Base-by-base conservation (phyloP, 2,888 invertebrate species). In the Xanthorhoe designata region DNA sequence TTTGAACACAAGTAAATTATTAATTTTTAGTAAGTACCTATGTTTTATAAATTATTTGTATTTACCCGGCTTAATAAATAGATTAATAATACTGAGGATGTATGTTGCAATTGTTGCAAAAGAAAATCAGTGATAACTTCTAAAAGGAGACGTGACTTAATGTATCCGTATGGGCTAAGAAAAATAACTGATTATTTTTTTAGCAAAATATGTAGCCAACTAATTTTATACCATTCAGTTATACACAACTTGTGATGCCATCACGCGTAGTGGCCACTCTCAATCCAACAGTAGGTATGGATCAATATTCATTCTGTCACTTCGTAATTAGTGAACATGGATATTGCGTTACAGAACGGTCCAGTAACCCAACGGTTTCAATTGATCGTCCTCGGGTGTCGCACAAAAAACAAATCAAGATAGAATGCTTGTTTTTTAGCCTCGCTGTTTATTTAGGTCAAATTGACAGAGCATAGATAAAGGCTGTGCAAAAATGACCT, bases 281-380 rank as follows among this genome's bases (percentile, higher is more conserved):
- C 15, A 45, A 5, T n/a, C 47, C 15, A 45, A 51, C 45, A 52
- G 29, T 38, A 35, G 13, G 38, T 29, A 63, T 52, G 53, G 59
- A 69, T 75, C 74, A 72, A 68, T 72, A 78, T 79, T 75, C 75
- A 78, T 79, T 83, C 84, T 82, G 85, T 84, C 82, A 83, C 80
- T 75, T 75, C 79, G 80, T 82, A 85, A 86, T 86, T 85, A 83
- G 78, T 78, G 76, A 78, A 79, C 81, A 81, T 69, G 70, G 74
- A 75, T 87, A 86, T 89, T 82, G 77, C 71, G 82, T 91, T 89
- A 81, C 89, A 72, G 73, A 73, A 79, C 84, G 87, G 83, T 85
- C 87, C 86, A 87, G 82, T 88, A 85, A 86, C 86, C 85, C 85
- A 57, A 57, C 64, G 77, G 85, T 85, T 88, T 88, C 90, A 90